Evolutionary conservation across 1,140 invertebrate genomes (phyloP).

Genomic region (Drosophila bifasciata): DNA sequence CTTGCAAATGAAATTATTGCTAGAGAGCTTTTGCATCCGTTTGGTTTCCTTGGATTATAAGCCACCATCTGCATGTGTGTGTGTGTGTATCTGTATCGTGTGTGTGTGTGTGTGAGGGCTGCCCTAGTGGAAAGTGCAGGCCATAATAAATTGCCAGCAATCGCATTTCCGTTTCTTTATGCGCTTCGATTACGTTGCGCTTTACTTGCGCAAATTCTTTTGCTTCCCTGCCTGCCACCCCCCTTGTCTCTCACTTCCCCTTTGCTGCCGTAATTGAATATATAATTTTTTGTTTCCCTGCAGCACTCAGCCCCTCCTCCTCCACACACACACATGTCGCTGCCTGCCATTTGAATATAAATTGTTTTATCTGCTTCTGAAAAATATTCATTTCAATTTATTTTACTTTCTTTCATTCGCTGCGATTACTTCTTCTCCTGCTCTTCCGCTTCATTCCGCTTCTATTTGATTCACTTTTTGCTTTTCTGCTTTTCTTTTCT

Average conservation of each 20-base stretch:
- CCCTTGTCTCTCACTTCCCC: slow-evolving; percentile 1
- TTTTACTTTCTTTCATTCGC: slow-evolving; percentile 52
- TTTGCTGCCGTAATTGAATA: slow-evolving; percentile 71
- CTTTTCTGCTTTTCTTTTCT: slow-evolving; percentile 34
- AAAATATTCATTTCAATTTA: slow-evolving; percentile 83
- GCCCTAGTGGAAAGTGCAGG: slow-evolving; percentile 57
- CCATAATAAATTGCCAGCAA: slow-evolving; percentile 82
- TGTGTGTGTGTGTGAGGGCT: slow-evolving; percentile 14
- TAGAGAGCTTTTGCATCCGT: slow-evolving; percentile 74
- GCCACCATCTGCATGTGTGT: slow-evolving; percentile 41
- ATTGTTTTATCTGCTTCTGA: slow-evolving; percentile 76
- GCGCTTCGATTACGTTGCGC: slow-evolving; percentile 78
- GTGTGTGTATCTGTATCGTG: slow-evolving; percentile 7
- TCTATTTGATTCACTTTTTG: slow-evolving; percentile 12
- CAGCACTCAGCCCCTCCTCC: slow-evolving; percentile 14
- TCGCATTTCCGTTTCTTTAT: slow-evolving; percentile 82
- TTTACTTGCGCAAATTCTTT: slow-evolving; percentile 72
- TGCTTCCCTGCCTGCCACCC: slow-evolving; percentile 7
- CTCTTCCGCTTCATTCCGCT: slow-evolving; percentile 9
- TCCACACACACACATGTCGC: slow-evolving; percentile 32
- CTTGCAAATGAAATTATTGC: slow-evolving; percentile 81
- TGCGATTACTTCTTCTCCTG: slow-evolving; percentile 30
- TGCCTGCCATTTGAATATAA: slow-evolving; percentile 78
- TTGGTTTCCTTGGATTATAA: slow-evolving; percentile 69
- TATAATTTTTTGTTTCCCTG: slow-evolving; percentile 68